phyloP scores from a whole-genome alignment of 2,113 vertebrate genomes.

The Tretioscincus oriximinensis region DNA sequence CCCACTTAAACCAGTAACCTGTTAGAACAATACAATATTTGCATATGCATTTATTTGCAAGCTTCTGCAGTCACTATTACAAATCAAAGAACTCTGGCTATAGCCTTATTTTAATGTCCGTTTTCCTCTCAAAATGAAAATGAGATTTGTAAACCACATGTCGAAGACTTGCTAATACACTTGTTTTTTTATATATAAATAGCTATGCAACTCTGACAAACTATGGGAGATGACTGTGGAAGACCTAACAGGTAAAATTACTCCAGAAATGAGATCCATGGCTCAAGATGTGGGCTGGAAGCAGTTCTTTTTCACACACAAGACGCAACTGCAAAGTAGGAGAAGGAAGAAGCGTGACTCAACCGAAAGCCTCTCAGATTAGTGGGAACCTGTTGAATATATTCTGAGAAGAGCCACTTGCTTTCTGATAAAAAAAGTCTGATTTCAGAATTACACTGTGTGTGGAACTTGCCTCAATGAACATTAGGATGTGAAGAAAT shows the following conservation, averaged over 20 bases:
- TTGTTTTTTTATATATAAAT: constrained; percentile 2
- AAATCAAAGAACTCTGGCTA: not conserved
- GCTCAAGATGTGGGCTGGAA: constrained; percentile 71
- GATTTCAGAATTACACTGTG: constrained; percentile 9
- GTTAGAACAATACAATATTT: not conserved
- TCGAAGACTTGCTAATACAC: constrained; percentile 4
- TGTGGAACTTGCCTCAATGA: not conserved
- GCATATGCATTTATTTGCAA: not conserved
- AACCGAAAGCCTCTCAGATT: not conserved
- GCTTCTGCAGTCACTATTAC: not conserved
- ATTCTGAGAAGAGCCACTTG: not conserved
- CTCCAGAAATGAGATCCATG: constrained; percentile 68
- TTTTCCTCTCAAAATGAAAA: not conserved
- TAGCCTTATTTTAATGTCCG: not conserved
- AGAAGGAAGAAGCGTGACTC: constrained; percentile 31
- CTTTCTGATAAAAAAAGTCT: not conserved
- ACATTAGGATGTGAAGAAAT: not conserved
- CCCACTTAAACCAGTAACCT: too few relatives aligned
- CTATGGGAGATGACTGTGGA: constrained; percentile 75
- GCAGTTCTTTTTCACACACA: constrained; percentile 71
- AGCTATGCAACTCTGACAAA: constrained; percentile 71
- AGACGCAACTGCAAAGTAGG: constrained; percentile 72
- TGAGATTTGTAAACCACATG: not conserved
- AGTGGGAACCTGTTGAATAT: not conserved
- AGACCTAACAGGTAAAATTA: constrained; percentile 57